Percentiles rank a stretch among this genome's conserved stretches.
Evolutionary conservation across 2,888 invertebrate species (phyloP).

Genomic region (Folsomia manolachei): DNA sequence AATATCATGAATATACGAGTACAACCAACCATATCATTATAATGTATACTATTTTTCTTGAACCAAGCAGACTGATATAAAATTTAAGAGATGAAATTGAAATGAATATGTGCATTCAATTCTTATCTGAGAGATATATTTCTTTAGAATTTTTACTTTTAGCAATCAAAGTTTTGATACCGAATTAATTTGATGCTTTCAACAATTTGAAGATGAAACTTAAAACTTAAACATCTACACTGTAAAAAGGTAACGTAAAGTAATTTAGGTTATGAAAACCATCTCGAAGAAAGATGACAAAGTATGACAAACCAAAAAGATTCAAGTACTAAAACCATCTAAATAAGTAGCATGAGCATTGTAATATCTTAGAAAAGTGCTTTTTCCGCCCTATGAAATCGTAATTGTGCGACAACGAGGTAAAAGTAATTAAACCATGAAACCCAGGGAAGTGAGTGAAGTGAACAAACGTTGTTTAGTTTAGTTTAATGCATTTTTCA

Average conservation of each 20-base stretch:
- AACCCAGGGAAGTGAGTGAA: background rate
- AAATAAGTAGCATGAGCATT: too few species aligned
- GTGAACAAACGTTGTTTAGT: background rate
- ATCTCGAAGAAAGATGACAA: constrained; percentile 2
- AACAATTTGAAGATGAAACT: background rate
- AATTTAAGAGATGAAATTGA: too few species aligned
- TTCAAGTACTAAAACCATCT: background rate
- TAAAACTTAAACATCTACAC: background rate
- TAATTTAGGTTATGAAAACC: constrained; percentile 6
- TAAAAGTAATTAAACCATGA: constrained; percentile 20
- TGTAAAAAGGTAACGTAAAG: background rate
- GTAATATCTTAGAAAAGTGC: too few species aligned
- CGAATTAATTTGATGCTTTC: too few species aligned
- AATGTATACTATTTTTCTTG: too few species aligned
- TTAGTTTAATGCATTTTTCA: background rate
- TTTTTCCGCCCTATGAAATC: too few species aligned
- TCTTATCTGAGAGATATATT: background rate
- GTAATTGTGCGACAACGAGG: background rate
- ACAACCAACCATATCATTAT: background rate
- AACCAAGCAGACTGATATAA: too few species aligned
- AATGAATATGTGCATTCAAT: background rate
- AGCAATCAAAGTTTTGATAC: background rate
- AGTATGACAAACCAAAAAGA: constrained; percentile 10
- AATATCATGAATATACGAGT: background rate
- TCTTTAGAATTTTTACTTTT: background rate